Evolutionary conservation across 1,140 invertebrate species (phyloP), one percentile per base, ranked within the genome.

Genomic region (Tribolium castaneum): DNA sequence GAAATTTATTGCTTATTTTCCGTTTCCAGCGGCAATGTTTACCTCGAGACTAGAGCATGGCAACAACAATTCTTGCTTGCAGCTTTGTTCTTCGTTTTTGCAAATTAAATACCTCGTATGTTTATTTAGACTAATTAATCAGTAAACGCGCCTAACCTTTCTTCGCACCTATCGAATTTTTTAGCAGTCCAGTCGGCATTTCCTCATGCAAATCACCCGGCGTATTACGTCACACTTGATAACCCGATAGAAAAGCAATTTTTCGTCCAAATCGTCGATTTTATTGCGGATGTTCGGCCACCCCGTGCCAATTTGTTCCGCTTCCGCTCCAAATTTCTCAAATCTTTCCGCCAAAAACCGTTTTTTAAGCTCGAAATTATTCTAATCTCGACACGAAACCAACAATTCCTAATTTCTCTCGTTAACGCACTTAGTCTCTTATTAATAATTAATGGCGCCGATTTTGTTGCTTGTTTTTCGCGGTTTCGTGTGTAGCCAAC

Each of bases 321-420:
- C 59, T 66, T 35, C 59, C n/a, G 59, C 59, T 66, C 59, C 12
- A 30, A 66, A 66, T 66, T 66, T 66, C 59, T 35, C 12, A 14
- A 35, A 66, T 66, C 59, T 35, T 34, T 34, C 59, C 54, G 22
- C 54, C 54, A 59, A 66, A 62, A 66, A 35, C 25, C 10, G 25
- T 34, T 66, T 66, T 35, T 66, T 66, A 66, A 66, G 30, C 54
- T 66, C 22, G 13, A 66, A 66, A 66, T 66, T 66, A 66, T 66
- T 66, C 10, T 66, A 66, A 66, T 66, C 25, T 13, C 5, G 56
- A 22, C 16, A 25, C 56, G 22, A 30, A 66, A 35, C 9, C 25
- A 35, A 35, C 59, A 66, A 35, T 66, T 66, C 59, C 14, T 66
- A 66, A 66, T 66, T 66, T 66, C 59, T 66, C 59, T 66, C 59